Percentiles rank a stretch among this genome's conserved stretches.
Conservation (phyloP, 2,888 invertebrate genomes). For the Drosophila rubida region DNA sequence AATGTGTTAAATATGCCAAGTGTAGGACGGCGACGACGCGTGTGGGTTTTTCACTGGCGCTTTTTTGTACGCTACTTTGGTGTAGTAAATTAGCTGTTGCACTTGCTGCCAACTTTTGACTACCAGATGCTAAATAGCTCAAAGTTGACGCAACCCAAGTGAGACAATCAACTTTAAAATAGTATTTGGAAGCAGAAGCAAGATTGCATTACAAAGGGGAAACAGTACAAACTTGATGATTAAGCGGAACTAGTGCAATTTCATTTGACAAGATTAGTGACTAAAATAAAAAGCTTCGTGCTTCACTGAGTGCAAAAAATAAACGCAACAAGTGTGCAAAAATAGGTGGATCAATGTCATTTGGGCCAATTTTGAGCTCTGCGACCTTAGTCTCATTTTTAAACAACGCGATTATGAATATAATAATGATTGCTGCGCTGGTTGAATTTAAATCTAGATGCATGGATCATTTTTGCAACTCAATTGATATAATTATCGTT, state of each 20-base stretch:
- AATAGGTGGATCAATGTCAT: neutral
- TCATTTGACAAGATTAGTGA: neutral
- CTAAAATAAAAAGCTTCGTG: neutral
- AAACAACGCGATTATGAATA: neutral
- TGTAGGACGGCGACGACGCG: constrained; percentile 61
- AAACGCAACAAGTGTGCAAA: neutral
- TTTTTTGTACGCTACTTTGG: neutral
- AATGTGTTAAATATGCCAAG: constrained; percentile 80
- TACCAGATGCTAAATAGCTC: constrained; percentile 13
- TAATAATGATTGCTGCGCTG: neutral
- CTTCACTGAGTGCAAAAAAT: neutral
- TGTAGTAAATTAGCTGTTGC: constrained; percentile 46
- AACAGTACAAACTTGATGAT: neutral
- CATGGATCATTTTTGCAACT: neutral
- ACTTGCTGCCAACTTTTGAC: constrained; percentile 43
- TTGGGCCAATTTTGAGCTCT: neutral
- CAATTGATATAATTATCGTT: neutral
- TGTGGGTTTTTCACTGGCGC: constrained; percentile 64
- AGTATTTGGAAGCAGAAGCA: neutral
- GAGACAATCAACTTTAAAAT: neutral
- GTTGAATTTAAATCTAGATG: no score
- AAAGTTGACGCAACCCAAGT: constrained; percentile 8
- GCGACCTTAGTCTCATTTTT: neutral
- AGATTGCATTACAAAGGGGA: neutral
- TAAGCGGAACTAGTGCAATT: neutral